Evolutionary conservation across 92 coral and sea anemone species (phyloP), one percentile per base, ranked within the genome.

Genomic region (Zoanthus sansibaricus): DNA sequence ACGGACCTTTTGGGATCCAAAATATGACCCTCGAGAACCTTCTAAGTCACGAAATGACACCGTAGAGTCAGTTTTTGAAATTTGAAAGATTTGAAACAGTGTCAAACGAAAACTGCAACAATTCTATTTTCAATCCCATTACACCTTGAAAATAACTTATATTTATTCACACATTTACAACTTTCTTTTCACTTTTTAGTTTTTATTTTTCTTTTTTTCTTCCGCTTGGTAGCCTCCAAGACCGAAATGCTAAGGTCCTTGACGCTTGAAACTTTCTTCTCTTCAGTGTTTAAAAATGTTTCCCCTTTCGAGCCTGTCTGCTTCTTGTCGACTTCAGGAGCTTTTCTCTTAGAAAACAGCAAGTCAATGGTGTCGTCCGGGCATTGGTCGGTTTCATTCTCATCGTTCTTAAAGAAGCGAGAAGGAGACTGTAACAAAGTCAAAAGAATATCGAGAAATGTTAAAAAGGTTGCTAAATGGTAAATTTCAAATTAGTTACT

Each of bases 221-320:
- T 80, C 42, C 18, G 85, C 51, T 66, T 80, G 20, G 85, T 80
- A 44, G 54, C 84, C 58, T 79, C 84, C 12, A 79, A 61, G 17
- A 58, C 73, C 64, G 84, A 64, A 4, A 79, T 25, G 18, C 62
- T 44, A 5, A 46, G 20, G 46, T 67, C 75, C 59, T 64, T 37
- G 75, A 45, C 75, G 18, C 49, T 31, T 6, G 75, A 3, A 30
- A 13, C 55, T 20, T 80, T 80, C 75, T 46, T 18, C 20, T 80
- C 44, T 16, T 16, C 59, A 9, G 25, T 30, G n/a, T 30, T 25
- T 31, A 14, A 17, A 20, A 30, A 58, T 31, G 37, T 78, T 21
- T 18, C 42, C 55, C 18, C 51, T 31, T 58, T 59, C 33, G n/a
- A 8, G 45, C 32, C 49, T 18, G 31, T 1, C 16, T 16, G 37